phyloP scores from a whole-genome alignment of 2,888 invertebrate species.

The Leucozona laternaria region DNA sequence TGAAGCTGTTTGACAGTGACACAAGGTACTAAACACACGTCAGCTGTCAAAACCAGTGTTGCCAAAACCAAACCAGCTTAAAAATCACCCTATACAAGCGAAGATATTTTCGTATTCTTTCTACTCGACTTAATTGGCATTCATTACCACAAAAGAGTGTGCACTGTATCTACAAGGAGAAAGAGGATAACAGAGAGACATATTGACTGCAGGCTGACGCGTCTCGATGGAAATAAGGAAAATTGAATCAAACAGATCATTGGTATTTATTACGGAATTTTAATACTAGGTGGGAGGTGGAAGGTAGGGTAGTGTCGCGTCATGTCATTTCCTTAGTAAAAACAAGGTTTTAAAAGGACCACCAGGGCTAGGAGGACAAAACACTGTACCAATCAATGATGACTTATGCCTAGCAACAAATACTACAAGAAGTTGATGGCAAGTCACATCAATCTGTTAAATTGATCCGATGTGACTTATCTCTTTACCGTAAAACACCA shows the following conservation, averaged over 20 bases:
- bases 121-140: conserved; percentile 69
- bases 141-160: conserved; percentile 63
- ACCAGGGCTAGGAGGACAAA: background rate
- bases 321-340: no score
- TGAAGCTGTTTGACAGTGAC: no score
- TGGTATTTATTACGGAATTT: conserved; percentile 56
- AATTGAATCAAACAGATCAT: conserved; percentile 64
- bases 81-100: no score
- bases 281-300: background rate
- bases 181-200: conserved; percentile 33
- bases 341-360: background rate
- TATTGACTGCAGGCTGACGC: background rate
- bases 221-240: conserved; percentile 36
- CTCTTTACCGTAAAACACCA: conserved; percentile 36
- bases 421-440: conserved; percentile 29
- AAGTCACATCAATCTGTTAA: conserved; percentile 39
- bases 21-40: no score
- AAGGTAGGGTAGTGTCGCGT: background rate
- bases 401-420: conserved; percentile 41
- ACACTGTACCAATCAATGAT: background rate
- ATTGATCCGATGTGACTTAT: conserved; percentile 25
- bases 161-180: conserved; percentile 32
- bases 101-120: conserved; percentile 38
- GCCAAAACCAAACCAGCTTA: no score
- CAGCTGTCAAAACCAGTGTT: no score